These are phyloP conservation scores for Meriones psammophilus DNA, from an alignment of 2,797 vertebrate genomes.

Conservation along the genomic window DNA sequence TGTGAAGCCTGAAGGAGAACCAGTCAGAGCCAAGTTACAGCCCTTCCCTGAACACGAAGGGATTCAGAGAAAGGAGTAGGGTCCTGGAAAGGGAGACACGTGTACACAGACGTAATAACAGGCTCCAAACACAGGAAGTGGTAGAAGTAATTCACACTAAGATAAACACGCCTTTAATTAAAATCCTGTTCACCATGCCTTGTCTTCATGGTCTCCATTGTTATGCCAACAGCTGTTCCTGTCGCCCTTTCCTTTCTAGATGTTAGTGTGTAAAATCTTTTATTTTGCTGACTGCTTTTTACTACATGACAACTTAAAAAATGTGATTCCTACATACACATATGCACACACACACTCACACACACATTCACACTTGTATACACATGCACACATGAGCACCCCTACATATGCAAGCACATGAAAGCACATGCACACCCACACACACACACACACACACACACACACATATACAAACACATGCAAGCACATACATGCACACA, in stretches of 20 bases:
- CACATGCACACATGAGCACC: no score
- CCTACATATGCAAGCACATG: no score
- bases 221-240: constrained; percentile 9
- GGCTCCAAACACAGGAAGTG: constrained; percentile 49
- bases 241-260: constrained; percentile 46
- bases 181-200: constrained; percentile 52
- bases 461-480: not conserved
- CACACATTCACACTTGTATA: not conserved
- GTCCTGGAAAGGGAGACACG: not conserved
- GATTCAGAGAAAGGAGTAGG: not conserved
- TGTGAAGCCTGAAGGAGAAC: constrained; percentile 22
- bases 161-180: constrained; percentile 74
- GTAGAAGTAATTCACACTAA: constrained; percentile 40
- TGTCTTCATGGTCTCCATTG: not conserved
- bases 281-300: not conserved
- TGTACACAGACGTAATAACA: constrained; percentile 47
- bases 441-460: not conserved
- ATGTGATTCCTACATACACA: not conserved
- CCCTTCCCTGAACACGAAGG: constrained; percentile 5
- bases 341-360: no score
- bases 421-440: not conserved
- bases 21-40: constrained; percentile 5
- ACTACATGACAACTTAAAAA: not conserved
- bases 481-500: not conserved
- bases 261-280: not conserved